Conservation (phyloP, 2,888 invertebrate species). For the Scaptomyza caliginosa region DNA sequence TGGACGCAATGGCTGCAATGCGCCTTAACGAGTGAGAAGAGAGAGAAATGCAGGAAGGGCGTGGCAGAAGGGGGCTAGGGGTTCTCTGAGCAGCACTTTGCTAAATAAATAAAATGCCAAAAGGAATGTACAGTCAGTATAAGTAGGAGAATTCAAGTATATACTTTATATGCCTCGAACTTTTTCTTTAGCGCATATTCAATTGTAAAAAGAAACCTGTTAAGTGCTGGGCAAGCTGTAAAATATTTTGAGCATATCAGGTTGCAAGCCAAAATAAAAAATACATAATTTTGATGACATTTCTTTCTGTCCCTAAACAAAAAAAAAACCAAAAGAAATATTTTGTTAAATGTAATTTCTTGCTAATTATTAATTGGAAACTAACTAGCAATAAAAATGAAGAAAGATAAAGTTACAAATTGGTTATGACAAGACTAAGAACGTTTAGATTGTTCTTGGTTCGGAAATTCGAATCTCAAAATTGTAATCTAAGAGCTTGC, state of each 20-base stretch:
- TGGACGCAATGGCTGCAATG: too few species aligned
- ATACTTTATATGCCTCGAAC: background rate
- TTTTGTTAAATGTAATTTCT: conserved; percentile 22
- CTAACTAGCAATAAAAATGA: conserved; percentile 14
- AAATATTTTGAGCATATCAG: conserved; percentile 15
- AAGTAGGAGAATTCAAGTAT: background rate
- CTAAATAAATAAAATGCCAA: background rate
- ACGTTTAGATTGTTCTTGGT: background rate
- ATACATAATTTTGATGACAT: conserved; percentile 11
- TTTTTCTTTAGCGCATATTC: background rate
- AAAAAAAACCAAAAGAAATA: background rate
- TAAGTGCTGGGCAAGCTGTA: conserved; percentile 1
- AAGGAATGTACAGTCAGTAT: background rate
- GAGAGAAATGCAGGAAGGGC: background rate
- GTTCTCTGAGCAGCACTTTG: background rate
- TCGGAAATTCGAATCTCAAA: conserved; percentile 19
- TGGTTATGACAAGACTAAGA: background rate
- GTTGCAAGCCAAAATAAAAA: conserved; percentile 1
- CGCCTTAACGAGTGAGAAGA: background rate
- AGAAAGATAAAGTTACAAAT: conserved; percentile 15
- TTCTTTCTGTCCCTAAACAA: background rate
- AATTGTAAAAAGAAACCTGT: background rate
- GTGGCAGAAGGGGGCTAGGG: background rate
- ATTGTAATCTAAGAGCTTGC: conserved; percentile 24
- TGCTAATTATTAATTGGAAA: conserved; percentile 4